Evolutionary conservation across 2,888 invertebrate genomes (phyloP).

Genomic region (Drosophila ezoana): DNA sequence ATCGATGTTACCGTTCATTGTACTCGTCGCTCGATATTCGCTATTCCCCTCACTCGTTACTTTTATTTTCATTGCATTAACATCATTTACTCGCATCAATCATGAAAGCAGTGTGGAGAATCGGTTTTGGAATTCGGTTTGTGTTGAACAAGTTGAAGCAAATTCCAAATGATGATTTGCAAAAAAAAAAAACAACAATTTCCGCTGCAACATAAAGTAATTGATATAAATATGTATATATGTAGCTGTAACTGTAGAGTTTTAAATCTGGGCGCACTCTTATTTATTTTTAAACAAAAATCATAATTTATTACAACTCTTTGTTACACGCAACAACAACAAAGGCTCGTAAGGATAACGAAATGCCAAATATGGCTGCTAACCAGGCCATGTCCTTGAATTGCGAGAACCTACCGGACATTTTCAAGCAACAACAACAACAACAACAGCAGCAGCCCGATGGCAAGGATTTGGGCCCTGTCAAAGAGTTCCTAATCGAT

Average conservation of each 20-base stretch:
- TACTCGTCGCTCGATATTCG: neutral
- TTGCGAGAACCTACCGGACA: constrained; percentile 34
- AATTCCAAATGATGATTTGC: neutral
- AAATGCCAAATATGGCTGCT: neutral
- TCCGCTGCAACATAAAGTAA: neutral
- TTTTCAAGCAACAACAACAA: constrained; percentile 46
- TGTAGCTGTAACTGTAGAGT: neutral
- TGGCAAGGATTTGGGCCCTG: constrained; percentile 17
- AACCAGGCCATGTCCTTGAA: constrained; percentile 16
- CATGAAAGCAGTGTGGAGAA: neutral
- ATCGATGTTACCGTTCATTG: neutral
- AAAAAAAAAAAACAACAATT: neutral
- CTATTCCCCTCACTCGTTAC: neutral
- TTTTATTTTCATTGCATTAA: neutral
- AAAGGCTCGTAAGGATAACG: constrained; percentile 23
- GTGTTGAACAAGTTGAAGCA: neutral
- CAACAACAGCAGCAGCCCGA: constrained; percentile 35
- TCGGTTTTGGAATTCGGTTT: neutral
- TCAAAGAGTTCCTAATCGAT: constrained; percentile 74
- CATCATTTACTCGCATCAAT: neutral
- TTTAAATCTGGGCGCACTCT: neutral
- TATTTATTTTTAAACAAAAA: too few relatives aligned
- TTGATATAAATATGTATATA: neutral
- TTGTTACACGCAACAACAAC: neutral
- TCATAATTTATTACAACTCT: too few relatives aligned